Evolutionary conservation across 2,113 vertebrate species (phyloP).

Genomic region (Brevimyrus niger): DNA sequence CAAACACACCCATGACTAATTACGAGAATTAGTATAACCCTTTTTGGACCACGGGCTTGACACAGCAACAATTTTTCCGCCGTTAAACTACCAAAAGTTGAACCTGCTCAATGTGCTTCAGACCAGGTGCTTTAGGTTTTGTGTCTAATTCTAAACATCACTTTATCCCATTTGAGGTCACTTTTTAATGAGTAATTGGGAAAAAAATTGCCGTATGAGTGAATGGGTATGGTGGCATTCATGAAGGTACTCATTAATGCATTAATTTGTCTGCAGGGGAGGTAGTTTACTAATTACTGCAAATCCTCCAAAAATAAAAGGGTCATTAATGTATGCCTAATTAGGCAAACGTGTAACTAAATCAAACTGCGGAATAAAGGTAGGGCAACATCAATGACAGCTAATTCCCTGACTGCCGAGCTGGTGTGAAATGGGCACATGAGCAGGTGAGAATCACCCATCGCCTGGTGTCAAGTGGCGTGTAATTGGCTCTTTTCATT

Average conservation of each 20-base stretch:
- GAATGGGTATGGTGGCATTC: neutral
- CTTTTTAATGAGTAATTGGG: neutral
- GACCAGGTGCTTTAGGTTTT: neutral
- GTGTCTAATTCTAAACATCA: neutral
- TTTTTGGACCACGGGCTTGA: neutral
- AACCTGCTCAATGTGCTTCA: no score
- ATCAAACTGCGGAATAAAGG: neutral
- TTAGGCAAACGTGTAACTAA: neutral
- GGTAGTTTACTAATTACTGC: neutral
- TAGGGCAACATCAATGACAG: neutral
- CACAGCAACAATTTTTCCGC: no score
- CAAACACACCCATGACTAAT: no score
- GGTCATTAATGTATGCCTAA: neutral
- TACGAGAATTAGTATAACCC: neutral
- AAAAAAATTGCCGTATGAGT: neutral
- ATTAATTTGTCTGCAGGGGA: neutral
- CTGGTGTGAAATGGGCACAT: neutral
- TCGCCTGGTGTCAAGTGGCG: neutral
- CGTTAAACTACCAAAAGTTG: neutral
- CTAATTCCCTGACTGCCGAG: neutral
- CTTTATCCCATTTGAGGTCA: neutral
- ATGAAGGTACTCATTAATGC: neutral
- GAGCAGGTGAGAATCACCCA: neutral
- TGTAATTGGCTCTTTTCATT: neutral
- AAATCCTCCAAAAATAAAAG: neutral